Conservation (phyloP, 1,140 invertebrate species). For the Kradibia gibbosae region DNA sequence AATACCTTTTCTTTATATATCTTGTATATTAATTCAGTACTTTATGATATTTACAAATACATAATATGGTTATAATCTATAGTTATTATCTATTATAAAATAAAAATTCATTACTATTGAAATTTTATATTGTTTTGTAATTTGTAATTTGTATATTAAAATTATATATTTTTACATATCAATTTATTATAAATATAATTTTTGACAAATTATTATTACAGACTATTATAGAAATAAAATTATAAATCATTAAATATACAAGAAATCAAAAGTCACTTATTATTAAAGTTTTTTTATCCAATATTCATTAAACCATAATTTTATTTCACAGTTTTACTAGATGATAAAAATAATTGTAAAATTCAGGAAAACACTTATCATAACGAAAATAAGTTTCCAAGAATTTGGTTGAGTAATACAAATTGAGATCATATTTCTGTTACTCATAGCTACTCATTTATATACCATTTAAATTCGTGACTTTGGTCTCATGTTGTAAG, state of each 20-base stretch:
- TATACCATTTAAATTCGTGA: constrained; percentile 38
- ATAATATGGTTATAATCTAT: too few species aligned
- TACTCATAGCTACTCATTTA: constrained; percentile 32
- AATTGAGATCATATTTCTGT: constrained; percentile 44
- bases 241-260: too few species aligned
- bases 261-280: too few species aligned
- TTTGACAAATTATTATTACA: neutral
- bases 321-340: neutral
- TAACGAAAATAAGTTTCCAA: constrained; percentile 27
- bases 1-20: too few species aligned
- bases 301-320: neutral
- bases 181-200: neutral
- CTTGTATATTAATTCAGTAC: too few species aligned
- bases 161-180: neutral
- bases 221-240: neutral
- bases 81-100: too few species aligned
- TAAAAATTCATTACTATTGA: too few species aligned
- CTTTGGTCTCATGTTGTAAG: neutral
- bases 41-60: too few species aligned
- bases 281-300: neutral
- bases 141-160: neutral
- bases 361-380: neutral
- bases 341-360: neutral
- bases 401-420: constrained; percentile 37
- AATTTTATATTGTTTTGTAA: too few species aligned